These are phyloP conservation scores for Mesorhabditis sp. DNA, from an alignment of 2,888 invertebrate genomes.

Conservation along the genomic window DNA sequence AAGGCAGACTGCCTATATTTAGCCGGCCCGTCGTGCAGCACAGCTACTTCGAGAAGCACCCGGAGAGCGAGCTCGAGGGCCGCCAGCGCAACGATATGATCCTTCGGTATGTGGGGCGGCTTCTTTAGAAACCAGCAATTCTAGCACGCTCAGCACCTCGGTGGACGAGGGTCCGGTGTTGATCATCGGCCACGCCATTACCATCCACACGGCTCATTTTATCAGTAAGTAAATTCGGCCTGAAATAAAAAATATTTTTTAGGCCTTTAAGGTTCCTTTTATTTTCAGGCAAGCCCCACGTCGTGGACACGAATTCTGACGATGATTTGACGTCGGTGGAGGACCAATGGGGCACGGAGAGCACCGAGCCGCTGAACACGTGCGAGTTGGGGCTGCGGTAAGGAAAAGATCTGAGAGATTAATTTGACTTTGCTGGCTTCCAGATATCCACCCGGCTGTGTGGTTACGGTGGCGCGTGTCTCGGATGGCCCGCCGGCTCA, in stretches of 20 bases:
- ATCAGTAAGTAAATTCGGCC: background rate
- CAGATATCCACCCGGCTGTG: conserved; percentile 22
- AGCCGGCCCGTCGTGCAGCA: background rate
- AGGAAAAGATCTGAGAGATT: background rate
- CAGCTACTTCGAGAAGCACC: background rate
- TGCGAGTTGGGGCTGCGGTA: background rate
- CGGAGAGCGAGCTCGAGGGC: background rate
- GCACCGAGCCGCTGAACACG: background rate
- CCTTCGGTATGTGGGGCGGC: background rate
- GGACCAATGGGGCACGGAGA: background rate
- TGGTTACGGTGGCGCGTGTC: conserved; percentile 17
- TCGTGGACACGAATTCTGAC: background rate
- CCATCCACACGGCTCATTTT: background rate
- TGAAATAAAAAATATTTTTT: too few relatives aligned
- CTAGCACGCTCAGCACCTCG: conserved; percentile 17
- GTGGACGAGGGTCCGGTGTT: conserved; percentile 15
- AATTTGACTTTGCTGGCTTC: background rate
- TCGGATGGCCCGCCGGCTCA: conserved; percentile 22
- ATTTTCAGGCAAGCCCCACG: too few relatives aligned
- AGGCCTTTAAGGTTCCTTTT: too few relatives aligned
- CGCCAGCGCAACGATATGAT: background rate
- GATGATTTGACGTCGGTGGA: background rate
- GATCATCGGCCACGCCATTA: conserved; percentile 20
- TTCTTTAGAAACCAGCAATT: background rate
- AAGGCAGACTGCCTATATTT: background rate